Evolutionary conservation across 2,113 vertebrate species (phyloP), one percentile per base, ranked within the genome.

Genomic region (Ailurus styani): DNA sequence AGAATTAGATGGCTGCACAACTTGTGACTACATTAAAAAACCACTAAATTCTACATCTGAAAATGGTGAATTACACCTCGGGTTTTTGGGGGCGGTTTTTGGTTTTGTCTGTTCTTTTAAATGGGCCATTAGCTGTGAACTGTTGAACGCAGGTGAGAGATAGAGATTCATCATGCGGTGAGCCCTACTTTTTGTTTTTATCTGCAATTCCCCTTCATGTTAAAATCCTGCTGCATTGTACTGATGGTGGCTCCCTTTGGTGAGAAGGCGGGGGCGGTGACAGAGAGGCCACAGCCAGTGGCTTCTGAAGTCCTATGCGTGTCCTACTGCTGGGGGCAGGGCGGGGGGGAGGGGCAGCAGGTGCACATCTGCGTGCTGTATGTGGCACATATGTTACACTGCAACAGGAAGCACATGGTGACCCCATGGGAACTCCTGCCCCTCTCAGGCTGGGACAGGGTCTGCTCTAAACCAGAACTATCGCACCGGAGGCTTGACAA

Each of bases 311-410:
- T 14, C 31, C n/a, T 6, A 2, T n/a, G 5, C 0, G 60, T 18
- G 14, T 20, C 3, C 72, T n/a, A 5, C 62, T 10, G 54, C 21
- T 0, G 17, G 57, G 15, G 21, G 7, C 5, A 12, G 9, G 52
- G 5, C 4, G 13, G 20, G 7, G 11, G 17, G 45, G 18, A 2
- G 47, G 47, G 57, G 55, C 7, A 3, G 0, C 40, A 62, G 85
- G 25, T 42, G 54, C 73, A 20, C 12, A 6, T 9, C 25, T 45
- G 42, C 31, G 45, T 31, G 9, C 72, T 57, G 25, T 2, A 1
- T 0, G 2, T 27, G 12, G 18, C 31, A 45, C 2, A 4, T 8
- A 18, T 3, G 10, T 45, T 17, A 47, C 13, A 8, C 2, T 6
- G 62, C 37, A 47, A 27, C 42, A 21, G 66, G 50, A 45, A 42